Conservation (phyloP, 2,113 vertebrate genomes). For the Pseudopodoces humilis region DNA sequence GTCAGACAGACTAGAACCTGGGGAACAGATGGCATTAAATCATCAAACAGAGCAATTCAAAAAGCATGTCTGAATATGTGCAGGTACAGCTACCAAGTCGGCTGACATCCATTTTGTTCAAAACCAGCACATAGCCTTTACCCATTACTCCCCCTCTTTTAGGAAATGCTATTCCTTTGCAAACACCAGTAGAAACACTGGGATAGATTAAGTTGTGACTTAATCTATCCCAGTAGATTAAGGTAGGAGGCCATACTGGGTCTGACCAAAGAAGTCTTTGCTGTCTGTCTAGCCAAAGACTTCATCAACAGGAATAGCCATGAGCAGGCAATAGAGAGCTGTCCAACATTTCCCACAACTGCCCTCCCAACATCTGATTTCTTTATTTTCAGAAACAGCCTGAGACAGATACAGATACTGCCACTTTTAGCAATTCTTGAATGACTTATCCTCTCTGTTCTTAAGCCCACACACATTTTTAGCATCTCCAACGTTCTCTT, state of each 20-base stretch:
- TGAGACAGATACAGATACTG: not conserved
- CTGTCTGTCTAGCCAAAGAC: not conserved
- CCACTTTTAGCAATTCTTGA: not conserved
- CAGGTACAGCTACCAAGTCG: not conserved
- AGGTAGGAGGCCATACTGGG: accelerated
- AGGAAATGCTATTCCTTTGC: not conserved
- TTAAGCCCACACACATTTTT: not conserved
- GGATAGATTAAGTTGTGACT: not conserved
- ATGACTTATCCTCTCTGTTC: not conserved
- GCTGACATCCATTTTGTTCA: not conserved
- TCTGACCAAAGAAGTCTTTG: not conserved
- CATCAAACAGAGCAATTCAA: not conserved
- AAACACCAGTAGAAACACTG: not conserved
- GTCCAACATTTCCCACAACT: not conserved
- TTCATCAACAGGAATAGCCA: not conserved
- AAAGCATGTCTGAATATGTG: not conserved
- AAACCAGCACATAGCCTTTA: not conserved
- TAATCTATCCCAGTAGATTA: not conserved
- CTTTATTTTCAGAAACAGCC: not conserved
- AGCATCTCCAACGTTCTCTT: not conserved
- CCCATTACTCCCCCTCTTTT: not conserved
- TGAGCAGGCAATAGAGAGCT: not conserved
- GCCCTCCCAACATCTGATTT: not conserved
- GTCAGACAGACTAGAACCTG: no score
- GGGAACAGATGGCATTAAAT: not conserved